phyloP scores from a whole-genome alignment of 2,113 vertebrate species.

The Trichomycterus rosablanca region DNA sequence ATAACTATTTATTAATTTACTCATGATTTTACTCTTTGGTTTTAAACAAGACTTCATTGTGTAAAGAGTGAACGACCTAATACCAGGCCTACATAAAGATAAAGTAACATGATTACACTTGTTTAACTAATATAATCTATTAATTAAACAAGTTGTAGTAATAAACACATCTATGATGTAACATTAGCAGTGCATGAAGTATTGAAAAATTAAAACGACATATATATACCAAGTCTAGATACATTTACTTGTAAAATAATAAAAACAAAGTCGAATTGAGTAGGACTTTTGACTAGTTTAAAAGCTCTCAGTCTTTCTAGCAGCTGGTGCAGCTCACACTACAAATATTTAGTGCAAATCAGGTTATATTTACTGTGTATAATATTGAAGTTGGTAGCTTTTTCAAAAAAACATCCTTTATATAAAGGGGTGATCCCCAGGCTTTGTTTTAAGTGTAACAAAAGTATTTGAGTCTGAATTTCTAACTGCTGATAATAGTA shows the following conservation, averaged over 20 bases:
- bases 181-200: conserved; percentile 1
- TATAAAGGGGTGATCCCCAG: neutral
- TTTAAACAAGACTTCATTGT: neutral
- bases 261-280: conserved; percentile 9
- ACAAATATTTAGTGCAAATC: conserved; percentile 29
- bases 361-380: neutral
- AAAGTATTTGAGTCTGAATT: conserved; percentile 17
- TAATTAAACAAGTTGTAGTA: neutral
- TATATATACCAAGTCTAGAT: neutral
- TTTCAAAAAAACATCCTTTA: neutral
- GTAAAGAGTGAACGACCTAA: neutral
- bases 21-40: neutral
- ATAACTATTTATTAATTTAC: too few relatives aligned
- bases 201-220: neutral
- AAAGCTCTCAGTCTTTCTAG: neutral
- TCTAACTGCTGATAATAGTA: conserved; percentile 6
- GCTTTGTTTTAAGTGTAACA: conserved; percentile 12
- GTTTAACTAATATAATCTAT: neutral
- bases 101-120: neutral
- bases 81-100: neutral
- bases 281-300: neutral
- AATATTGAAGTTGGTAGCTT: neutral
- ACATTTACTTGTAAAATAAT: neutral
- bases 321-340: neutral
- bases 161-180: too few relatives aligned